Evolutionary conservation across 2,888 invertebrate species (phyloP).

Genomic region (Pristionchus exspectatus): DNA sequence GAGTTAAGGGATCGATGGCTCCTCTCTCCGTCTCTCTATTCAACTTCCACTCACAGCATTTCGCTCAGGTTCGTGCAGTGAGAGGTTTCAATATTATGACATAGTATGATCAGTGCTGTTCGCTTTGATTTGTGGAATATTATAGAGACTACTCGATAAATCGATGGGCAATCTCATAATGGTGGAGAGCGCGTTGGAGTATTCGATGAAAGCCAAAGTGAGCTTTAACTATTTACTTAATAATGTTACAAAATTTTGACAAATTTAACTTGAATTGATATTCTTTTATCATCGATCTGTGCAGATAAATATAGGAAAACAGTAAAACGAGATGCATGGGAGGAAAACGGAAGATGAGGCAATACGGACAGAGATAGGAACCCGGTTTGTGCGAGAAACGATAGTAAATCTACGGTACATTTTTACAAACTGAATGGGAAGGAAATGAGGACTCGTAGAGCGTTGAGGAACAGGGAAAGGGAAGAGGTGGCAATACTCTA

Average conservation of each 20-base stretch:
- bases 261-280: not conserved
- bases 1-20: not conserved
- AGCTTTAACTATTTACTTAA: not conserved
- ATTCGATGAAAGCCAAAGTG: conserved; percentile 45
- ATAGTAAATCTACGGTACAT: not conserved
- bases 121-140: not conserved
- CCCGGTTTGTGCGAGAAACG: not conserved
- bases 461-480: not conserved
- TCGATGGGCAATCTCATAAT: conserved; percentile 37
- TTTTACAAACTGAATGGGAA: not conserved
- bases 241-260: not conserved
- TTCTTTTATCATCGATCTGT: conserved; percentile 15
- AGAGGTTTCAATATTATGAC: too few species aligned
- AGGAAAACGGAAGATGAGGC: conserved; percentile 6
- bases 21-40: conserved; percentile 52
- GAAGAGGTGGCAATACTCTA: conserved; percentile 11
- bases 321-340: not conserved
- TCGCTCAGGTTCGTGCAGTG: conserved; percentile 36
- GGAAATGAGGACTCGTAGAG: conserved; percentile 1
- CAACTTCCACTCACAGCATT: conserved; percentile 47
- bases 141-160: conserved; percentile 16
- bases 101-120: not conserved
- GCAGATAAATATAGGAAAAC: not conserved
- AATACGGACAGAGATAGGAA: conserved; percentile 20
- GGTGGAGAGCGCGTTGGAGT: conserved; percentile 40